Base-by-base conservation (phyloP, 2,113 vertebrate species). In the Gila orcuttii region DNA sequence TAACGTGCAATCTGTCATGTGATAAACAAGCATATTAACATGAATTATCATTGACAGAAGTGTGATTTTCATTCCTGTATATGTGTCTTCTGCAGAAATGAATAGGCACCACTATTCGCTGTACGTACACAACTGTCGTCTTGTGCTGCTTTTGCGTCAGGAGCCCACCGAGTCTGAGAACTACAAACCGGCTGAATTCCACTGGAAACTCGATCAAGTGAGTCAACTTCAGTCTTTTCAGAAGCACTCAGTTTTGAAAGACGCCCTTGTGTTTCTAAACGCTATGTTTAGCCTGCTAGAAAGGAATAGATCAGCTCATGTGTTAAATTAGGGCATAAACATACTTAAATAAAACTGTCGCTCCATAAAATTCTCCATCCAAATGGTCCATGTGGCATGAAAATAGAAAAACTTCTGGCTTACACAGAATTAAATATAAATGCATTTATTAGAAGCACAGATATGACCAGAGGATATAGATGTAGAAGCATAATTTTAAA, bases 131-230 rank as follows among this genome's bases (percentile, higher is more conserved):
- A 99, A 95, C 93, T 99, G 98, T 90, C 94, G 96, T 3, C 94
- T 99, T 0, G 94, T 97, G 10, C 96, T 99, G 86, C 97, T 99
- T 42, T 94, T 99, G 81, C 97, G 97, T 23, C 97, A 99, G 90
- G 97, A 98, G 0, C 96, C 97, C 1, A 92, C 95, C 0, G 95
- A 96, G 87, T 95, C 95, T 0, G 97, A 96, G 80, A 94, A 93
- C 5, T 99, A 97, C 92, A 97, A 94, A 87, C 97, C 98, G 2
- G 97, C 98, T 0, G 98, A 99, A 85, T 99, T 99, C 79, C 98
- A 99, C 93, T 99, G 98, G 98, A 99, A 99, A 55, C 89, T 99
- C 0, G 96, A 96, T n/a, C 97, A 99, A 94, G 98, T 97, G 78
- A 88, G 94, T 85, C 25, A 28, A 39, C 82, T 42, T 28, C 6